phyloP scores from a whole-genome alignment of 2,888 invertebrate species.

The Melinopterus prodromus region DNA sequence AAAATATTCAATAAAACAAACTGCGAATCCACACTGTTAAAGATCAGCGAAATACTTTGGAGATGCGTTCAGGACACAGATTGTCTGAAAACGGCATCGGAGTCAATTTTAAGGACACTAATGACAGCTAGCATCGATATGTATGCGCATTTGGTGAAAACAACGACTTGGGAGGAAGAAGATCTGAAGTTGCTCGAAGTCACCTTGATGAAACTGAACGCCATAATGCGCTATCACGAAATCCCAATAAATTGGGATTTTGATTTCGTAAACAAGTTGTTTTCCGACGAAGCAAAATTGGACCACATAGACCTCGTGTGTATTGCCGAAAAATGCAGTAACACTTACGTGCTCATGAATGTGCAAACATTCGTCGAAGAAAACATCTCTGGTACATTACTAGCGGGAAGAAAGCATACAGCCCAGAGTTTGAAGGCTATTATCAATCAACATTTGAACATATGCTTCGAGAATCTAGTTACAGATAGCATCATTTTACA shows the following conservation, averaged over 20 bases:
- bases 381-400: not conserved
- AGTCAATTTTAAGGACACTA: not conserved
- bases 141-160: not conserved
- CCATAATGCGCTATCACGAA: not conserved
- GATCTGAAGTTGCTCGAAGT: not conserved
- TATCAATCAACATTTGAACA: not conserved
- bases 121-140: not conserved
- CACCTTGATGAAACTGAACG: not conserved
- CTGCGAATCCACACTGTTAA: not conserved
- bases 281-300: not conserved
- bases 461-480: not conserved
- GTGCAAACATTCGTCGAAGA: not conserved
- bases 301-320: not conserved
- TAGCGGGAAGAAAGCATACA: not conserved
- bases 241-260: not conserved
- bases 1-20: not conserved
- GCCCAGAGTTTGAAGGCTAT: not conserved
- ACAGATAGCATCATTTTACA: not conserved
- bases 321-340: not conserved
- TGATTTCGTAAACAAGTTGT: not conserved
- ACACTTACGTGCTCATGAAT: not conserved
- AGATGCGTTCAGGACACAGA: not conserved
- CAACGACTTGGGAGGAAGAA: not conserved
- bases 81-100: not conserved
- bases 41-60: not conserved